phyloP scores from a whole-genome alignment of 2,113 vertebrate species.

The Leucosticte australis region DNA sequence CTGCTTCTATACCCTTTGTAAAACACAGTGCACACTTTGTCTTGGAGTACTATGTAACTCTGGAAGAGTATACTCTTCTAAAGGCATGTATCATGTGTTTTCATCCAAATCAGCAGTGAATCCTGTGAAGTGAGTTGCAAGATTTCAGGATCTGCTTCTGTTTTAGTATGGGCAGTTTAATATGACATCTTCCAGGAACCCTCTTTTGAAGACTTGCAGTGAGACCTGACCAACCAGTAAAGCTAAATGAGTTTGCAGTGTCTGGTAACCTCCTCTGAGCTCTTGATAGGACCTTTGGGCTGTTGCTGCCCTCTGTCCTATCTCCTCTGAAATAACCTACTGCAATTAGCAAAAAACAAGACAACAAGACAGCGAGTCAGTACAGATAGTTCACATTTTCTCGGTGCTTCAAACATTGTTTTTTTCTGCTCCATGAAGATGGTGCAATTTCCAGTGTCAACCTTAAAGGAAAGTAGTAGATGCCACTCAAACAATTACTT shows the following conservation, averaged over 20 bases:
- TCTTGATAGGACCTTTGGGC: not conserved
- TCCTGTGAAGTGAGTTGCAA: not conserved
- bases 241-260: not conserved
- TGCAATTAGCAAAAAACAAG: not conserved
- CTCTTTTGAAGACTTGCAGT: not conserved
- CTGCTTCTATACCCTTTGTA: not conserved
- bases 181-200: not conserved
- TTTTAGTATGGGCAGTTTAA: not conserved
- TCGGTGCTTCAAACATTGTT: not conserved
- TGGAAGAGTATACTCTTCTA: not conserved
- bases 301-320: not conserved
- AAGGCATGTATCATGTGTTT: not conserved
- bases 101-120: not conserved
- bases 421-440: not conserved
- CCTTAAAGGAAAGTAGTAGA: not conserved
- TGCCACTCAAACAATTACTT: not conserved
- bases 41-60: not conserved
- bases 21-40: not conserved
- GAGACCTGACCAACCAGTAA: not conserved
- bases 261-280: not conserved
- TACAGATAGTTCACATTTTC: not conserved
- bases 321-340: not conserved
- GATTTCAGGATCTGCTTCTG: not conserved
- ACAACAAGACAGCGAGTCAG: not conserved
- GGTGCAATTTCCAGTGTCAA: not conserved